Percentiles rank a stretch among this genome's conserved stretches.
Evolutionary conservation across 2,888 invertebrate genomes (phyloP).

Genomic region (Cartodere bifasciata): DNA sequence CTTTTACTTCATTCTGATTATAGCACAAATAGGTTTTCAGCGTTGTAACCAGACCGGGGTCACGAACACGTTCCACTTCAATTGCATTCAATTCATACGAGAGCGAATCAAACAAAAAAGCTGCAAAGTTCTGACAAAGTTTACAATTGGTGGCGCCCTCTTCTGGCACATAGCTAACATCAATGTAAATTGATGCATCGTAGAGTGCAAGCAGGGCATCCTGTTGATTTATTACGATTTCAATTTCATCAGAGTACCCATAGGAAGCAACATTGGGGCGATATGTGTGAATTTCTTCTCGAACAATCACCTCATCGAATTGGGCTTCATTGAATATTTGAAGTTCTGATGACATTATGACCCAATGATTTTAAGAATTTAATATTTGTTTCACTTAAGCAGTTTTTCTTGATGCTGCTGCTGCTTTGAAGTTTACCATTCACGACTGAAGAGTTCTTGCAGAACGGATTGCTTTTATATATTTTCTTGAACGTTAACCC

Average conservation of each 20-base stretch:
- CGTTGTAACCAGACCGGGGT: constrained; percentile 24
- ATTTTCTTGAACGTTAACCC: constrained; percentile 1
- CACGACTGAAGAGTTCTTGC: no score
- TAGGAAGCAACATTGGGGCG: constrained; percentile 7
- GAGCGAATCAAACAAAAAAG: constrained; percentile 25
- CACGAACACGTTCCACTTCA: constrained; percentile 23
- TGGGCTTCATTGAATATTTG: no score
- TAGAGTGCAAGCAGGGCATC: constrained; percentile 9
- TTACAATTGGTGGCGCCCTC: no score
- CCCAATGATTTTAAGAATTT: constrained; percentile 6
- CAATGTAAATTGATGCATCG: no score
- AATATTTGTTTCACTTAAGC: constrained; percentile 1
- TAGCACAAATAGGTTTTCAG: constrained; percentile 26
- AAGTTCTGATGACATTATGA: constrained; percentile 6
- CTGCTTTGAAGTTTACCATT: no score
- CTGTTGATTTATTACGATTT: constrained; percentile 11
- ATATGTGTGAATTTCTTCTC: constrained; percentile 7
- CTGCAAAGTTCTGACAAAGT: constrained; percentile 20
- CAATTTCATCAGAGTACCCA: constrained; percentile 11
- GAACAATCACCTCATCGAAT: constrained; percentile 7
- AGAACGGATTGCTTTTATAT: not conserved
- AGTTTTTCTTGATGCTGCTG: not conserved
- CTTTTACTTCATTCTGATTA: constrained; percentile 17
- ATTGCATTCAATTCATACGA: constrained; percentile 26
- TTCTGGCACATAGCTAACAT: no score